Evolutionary conservation across 1,140 invertebrate species (phyloP), one percentile per base, ranked within the genome.

Genomic region (Liolophura sinensis): DNA sequence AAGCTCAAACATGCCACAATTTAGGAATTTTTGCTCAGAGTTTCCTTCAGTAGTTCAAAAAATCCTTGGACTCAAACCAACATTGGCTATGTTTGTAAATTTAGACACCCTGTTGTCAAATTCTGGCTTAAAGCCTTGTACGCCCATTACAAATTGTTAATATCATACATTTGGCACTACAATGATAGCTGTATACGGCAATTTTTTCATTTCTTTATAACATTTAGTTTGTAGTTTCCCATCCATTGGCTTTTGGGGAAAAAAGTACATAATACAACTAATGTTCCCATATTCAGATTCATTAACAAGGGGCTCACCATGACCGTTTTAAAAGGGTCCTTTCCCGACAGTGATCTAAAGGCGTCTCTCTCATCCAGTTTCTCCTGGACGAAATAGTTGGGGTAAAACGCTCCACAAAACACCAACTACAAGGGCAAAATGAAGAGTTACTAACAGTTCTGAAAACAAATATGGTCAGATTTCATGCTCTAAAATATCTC

Each of bases 341-440:
- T 81, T 0, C 92, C 91, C 25, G 85, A 87, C 0, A 96, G 80
- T 0, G 80, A 75, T 64, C 89, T 89, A 0, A 89, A 85, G 0
- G 90, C 87, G 0, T 88, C 83, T 0, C 85, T 81, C 75, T 93
- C 91, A 64, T 89, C 87, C 50, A 88, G 84, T 40, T 84, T 72
- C 0, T 80, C 84, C 20, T 89, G 88, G 15, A 90, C 74, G 83
- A 93, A 97, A 79, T 93, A 97, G 80, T 96, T 90, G 0, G 95
- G 96, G 86, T 96, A 97, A 84, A 97, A 97, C 22, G 93, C 92
- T 14, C 91, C 92, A 67, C 90, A 89, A 47, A 93, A 83, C 3
- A 91, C 85, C 47, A 93, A 78, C 90, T 93, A 75, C 11, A 82
- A 72, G 51, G 3, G 9, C 3, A 40, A 9, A 40, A 40, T 9